These are phyloP conservation scores for Callimorpha dominula DNA, from an alignment of 2,888 invertebrate genomes.

Conservation along the genomic window DNA sequence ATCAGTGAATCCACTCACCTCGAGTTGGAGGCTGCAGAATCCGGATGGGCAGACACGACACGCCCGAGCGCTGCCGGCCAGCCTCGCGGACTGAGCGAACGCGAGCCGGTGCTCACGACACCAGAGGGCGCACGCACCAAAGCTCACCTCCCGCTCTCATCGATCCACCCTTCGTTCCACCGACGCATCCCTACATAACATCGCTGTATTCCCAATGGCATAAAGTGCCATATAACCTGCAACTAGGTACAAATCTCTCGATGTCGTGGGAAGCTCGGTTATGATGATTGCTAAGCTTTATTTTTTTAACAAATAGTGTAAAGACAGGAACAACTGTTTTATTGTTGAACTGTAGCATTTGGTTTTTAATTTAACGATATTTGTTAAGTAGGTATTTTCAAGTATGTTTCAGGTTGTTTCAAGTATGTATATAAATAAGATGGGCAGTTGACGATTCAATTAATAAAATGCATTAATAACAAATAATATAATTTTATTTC, in stretches of 20 bases:
- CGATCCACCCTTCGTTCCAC: slow-evolving; percentile 74
- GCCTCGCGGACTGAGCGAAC: slow-evolving; percentile 68
- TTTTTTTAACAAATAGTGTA: slow-evolving; percentile 27
- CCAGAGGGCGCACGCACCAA: slow-evolving; percentile 63
- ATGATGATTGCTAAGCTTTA: slow-evolving; percentile 65
- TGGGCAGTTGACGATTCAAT: background rate
- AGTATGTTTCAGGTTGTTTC: background rate
- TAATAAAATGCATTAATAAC: slow-evolving; percentile 57
- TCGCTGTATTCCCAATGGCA: slow-evolving; percentile 47
- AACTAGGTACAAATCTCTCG: slow-evolving; percentile 47
- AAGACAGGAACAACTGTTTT: slow-evolving; percentile 19
- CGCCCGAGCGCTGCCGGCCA: slow-evolving; percentile 65
- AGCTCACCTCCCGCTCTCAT: slow-evolving; percentile 64
- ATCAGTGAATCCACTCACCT: slow-evolving; percentile 56
- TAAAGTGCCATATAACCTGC: slow-evolving; percentile 55
- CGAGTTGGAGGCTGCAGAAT: slow-evolving; percentile 50
- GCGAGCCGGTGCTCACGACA: slow-evolving; percentile 34
- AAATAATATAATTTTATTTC: slow-evolving; percentile 80
- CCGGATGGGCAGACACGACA: slow-evolving; percentile 52
- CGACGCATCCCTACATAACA: slow-evolving; percentile 36
- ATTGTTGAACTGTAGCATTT: slow-evolving; percentile 9
- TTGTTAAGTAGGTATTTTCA: background rate
- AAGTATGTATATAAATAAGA: background rate
- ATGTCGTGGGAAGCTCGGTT: slow-evolving; percentile 58
- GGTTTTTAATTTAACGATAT: background rate